These are phyloP conservation scores for Halictus ligatus DNA, from an alignment of 2,888 invertebrate genomes.

Conservation along the genomic window DNA sequence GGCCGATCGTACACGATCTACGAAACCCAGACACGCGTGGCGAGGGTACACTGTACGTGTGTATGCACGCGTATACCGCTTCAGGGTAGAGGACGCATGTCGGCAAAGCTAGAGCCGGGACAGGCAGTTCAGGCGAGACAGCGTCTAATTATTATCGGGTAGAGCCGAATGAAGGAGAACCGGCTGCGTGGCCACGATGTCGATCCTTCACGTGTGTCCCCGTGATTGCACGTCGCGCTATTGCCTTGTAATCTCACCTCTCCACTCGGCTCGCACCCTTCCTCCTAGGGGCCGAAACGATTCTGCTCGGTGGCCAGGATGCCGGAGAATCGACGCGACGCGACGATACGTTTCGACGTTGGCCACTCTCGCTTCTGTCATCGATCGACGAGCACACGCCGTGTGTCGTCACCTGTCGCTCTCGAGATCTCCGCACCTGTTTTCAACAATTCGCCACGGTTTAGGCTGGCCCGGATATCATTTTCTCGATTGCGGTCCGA, in stretches of 20 bases:
- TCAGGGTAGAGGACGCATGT: conserved; percentile 61
- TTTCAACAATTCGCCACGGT: background rate
- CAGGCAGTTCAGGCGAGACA: conserved; percentile 55
- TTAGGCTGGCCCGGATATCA: background rate
- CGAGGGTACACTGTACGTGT: conserved; percentile 13
- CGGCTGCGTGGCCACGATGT: conserved; percentile 70
- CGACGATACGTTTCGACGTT: conserved; percentile 25
- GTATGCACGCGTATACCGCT: conserved; percentile 29
- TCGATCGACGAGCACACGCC: conserved; percentile 70
- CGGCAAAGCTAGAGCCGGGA: conserved; percentile 42
- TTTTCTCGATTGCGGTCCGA: background rate
- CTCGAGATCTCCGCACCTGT: conserved; percentile 42
- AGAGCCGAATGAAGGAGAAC: conserved; percentile 73
- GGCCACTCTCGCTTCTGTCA: conserved; percentile 70
- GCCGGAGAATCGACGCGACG: background rate
- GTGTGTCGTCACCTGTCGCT: conserved; percentile 44
- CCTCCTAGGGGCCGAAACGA: conserved; percentile 46
- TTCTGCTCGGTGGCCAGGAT: conserved; percentile 38
- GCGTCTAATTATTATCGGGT: conserved; percentile 80
- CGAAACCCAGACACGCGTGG: conserved; percentile 5
- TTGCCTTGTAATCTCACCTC: conserved; percentile 78
- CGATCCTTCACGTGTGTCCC: conserved; percentile 73
- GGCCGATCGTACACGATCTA: conserved; percentile 6
- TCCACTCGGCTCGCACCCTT: conserved; percentile 59
- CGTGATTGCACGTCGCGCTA: conserved; percentile 78